phyloP scores from a whole-genome alignment of 2,113 vertebrate genomes.

The Phrynosoma blainvillii region DNA sequence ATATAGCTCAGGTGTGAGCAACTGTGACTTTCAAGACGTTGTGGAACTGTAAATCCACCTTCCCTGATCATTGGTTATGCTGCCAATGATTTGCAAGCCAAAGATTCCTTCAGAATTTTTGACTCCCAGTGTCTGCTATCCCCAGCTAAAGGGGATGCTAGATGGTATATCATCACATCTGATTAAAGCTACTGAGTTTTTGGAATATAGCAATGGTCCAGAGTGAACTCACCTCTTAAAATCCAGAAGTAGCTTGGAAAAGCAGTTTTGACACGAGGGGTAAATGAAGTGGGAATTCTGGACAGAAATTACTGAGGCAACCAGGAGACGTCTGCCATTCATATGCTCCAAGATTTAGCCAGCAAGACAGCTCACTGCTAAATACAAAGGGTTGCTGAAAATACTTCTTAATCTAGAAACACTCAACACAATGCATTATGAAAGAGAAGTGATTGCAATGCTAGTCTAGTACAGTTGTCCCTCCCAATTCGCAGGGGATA shows the following conservation, averaged over 20 bases:
- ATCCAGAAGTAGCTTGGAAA: conserved; percentile 70
- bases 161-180: background rate
- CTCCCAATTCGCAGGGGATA: no score
- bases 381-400: background rate
- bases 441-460: background rate
- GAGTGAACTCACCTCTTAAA: conserved; percentile 69
- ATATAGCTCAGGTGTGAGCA: no score
- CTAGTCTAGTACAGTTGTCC: no score
- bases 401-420: background rate
- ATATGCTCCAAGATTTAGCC: conserved; percentile 65
- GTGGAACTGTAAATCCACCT: no score
- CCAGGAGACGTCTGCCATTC: conserved; percentile 71
- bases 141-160: background rate
- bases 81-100: no score
- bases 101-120: no score
- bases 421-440: background rate
- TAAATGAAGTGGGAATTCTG: conserved; percentile 79
- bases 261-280: conserved; percentile 80
- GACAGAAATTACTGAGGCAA: conserved; percentile 80
- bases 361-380: background rate
- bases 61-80: no score
- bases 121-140: no score
- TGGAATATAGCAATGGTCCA: background rate
- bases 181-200: background rate
- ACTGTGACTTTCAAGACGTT: no score